These are phyloP conservation scores for Xyliphius kryptos DNA, from an alignment of 2,113 vertebrate species.

Conservation along the genomic window DNA sequence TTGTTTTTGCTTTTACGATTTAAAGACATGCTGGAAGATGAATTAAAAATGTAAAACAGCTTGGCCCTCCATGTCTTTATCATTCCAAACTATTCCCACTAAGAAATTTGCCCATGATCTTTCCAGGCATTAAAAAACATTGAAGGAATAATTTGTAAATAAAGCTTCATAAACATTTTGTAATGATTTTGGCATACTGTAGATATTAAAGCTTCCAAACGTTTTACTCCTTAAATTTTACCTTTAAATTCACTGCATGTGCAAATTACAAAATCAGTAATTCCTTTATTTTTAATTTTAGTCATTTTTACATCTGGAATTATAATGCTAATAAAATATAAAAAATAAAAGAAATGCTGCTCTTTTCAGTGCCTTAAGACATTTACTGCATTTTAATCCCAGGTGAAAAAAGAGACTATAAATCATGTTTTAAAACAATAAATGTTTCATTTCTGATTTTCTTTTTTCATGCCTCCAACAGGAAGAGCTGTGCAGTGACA, in stretches of 20 bases:
- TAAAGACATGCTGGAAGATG: too few species aligned
- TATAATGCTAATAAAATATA: constrained; percentile 4
- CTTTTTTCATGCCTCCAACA: constrained; percentile 55
- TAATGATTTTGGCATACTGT: too few species aligned
- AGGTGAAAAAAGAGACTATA: constrained; percentile 8
- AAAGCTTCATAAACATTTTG: too few species aligned
- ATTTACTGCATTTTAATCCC: constrained; percentile 12
- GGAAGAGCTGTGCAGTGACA: constrained; percentile 94
- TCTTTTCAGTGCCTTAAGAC: neutral
- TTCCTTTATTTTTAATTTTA: neutral
- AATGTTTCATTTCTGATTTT: too few species aligned
- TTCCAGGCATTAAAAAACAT: too few species aligned
- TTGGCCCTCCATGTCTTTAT: too few species aligned
- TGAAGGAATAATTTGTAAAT: too few species aligned
- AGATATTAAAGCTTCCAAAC: neutral
- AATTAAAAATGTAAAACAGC: too few species aligned
- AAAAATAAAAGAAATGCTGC: neutral
- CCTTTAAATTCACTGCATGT: constrained; percentile 16
- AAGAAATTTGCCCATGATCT: too few species aligned
- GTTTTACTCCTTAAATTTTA: neutral
- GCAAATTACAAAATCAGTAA: neutral
- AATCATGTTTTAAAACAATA: neutral
- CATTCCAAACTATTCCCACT: too few species aligned
- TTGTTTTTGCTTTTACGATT: too few species aligned
- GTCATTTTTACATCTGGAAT: constrained; percentile 17